Base-by-base conservation (phyloP, 2,113 vertebrate species). In the Sphyrna mokarran region DNA sequence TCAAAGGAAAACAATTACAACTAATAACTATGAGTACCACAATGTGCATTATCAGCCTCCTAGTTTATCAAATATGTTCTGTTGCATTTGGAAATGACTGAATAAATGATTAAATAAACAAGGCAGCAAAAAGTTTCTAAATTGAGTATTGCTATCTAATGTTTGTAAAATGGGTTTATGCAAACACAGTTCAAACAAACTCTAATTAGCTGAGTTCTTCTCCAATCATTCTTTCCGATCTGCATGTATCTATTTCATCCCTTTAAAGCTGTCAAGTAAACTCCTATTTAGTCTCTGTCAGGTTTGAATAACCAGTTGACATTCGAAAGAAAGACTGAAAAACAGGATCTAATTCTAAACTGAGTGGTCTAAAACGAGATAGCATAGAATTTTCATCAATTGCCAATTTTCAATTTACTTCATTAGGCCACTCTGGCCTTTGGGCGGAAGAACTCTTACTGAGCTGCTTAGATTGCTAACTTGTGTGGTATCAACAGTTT, bases 401-500 rank as follows among this genome's bases (percentile, higher is more conserved):
- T 76, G 43, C 29, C 43, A 70, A 54, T 95, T 94, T 95, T 95
- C 94, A 95, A 95, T 68, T 33, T 26, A 48, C 76, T 18, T 43
- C 69, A 76, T 43, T 69, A 26, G 94, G 68, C 68, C 94, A 95
- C 69, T 95, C 43, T 95, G 11, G 69, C 69, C 40, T 95, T 72
- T 95, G 68, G 68, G 69, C 23, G 11, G 94, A 95, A 72, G 66
- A 72, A 33, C 22, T 18, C 26, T 54, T 9, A 70, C 26, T 33
- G 68, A 72, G 69, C 94, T 4, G 43, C 40, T 95, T 95, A 90
- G 69, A 43, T 95, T 72, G 40, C 70, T 95, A 97, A 97, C 97
- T 97, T 97, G 97, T 97, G 98, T 98, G 98, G 97, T 97, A 97
- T 97, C 97, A 97, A 97, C 97, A 96, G 97, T 97, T 97, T 97